A percentile compares a stretch with the other conserved stretches of the same genome.
These are phyloP conservation scores for Malacoraja senta DNA, from an alignment of 2,797 vertebrate genomes.

Conservation along the genomic window DNA sequence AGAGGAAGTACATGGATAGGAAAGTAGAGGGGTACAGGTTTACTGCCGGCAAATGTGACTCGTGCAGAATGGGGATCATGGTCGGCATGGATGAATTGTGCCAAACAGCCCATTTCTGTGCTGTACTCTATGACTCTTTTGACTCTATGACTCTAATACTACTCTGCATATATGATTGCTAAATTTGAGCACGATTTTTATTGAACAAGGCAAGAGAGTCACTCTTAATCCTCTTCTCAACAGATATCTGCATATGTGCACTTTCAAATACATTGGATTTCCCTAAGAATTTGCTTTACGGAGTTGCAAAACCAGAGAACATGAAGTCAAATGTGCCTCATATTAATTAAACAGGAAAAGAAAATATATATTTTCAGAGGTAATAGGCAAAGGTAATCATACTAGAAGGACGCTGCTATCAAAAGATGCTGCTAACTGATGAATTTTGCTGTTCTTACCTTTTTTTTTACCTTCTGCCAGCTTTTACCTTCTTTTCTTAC, in stretches of 20 bases:
- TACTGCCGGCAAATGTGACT: too few relatives aligned
- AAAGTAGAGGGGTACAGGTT: too few relatives aligned
- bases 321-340: neutral
- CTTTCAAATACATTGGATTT: neutral
- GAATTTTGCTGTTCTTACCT: neutral
- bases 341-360: constrained; percentile 17
- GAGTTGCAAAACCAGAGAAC: neutral
- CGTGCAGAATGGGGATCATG: too few relatives aligned
- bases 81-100: too few relatives aligned
- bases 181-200: neutral
- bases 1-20: too few relatives aligned
- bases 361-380: neutral
- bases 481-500: neutral
- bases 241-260: neutral
- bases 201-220: neutral
- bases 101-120: too few relatives aligned
- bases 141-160: too few relatives aligned
- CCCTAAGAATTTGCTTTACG: neutral
- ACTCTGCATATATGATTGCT: neutral
- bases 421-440: neutral
- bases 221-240: neutral
- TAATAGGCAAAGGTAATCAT: neutral
- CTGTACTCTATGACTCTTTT: too few relatives aligned
- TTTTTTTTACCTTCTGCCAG: neutral
- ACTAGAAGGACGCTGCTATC: neutral